These are phyloP conservation scores for Limnephilus auricula DNA, from an alignment of 2,888 invertebrate genomes.

Conservation along the genomic window DNA sequence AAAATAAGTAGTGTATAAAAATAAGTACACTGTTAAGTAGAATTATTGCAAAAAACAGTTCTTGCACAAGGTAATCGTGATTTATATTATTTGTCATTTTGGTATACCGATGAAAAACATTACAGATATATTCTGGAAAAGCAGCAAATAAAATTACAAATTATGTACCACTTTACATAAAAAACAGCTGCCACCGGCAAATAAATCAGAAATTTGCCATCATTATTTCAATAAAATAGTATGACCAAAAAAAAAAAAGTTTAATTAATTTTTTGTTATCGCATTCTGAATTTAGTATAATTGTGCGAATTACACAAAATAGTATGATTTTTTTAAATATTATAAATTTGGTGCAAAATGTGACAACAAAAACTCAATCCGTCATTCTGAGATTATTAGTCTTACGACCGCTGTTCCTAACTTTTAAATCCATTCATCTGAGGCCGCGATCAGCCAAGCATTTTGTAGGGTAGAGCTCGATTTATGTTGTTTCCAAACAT, in stretches of 20 bases:
- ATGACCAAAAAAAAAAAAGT: neutral
- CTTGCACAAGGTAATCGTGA: neutral
- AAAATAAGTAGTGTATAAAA: neutral
- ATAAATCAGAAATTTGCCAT: neutral
- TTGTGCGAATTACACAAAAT: neutral
- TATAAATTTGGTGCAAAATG: neutral
- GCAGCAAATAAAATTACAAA: neutral
- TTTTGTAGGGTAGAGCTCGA: too few species aligned
- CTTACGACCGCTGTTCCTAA: too few species aligned
- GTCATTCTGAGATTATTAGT: neutral
- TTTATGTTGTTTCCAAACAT: too few species aligned
- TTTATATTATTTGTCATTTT: neutral
- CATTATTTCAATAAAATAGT: neutral
- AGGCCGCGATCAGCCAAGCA: too few species aligned
- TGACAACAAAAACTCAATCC: neutral
- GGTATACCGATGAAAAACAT: neutral
- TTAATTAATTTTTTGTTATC: neutral
- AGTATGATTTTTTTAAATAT: neutral
- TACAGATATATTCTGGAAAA: neutral
- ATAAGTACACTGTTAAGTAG: too few species aligned
- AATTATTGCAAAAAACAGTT: neutral
- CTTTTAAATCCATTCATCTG: too few species aligned
- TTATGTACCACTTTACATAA: neutral
- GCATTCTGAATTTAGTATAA: neutral
- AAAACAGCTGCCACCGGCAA: slow-evolving; percentile 2